Evolutionary conservation across 2,113 vertebrate genomes (phyloP), one percentile per base, ranked within the genome.

Genomic region (Benitochromis conjunctus): DNA sequence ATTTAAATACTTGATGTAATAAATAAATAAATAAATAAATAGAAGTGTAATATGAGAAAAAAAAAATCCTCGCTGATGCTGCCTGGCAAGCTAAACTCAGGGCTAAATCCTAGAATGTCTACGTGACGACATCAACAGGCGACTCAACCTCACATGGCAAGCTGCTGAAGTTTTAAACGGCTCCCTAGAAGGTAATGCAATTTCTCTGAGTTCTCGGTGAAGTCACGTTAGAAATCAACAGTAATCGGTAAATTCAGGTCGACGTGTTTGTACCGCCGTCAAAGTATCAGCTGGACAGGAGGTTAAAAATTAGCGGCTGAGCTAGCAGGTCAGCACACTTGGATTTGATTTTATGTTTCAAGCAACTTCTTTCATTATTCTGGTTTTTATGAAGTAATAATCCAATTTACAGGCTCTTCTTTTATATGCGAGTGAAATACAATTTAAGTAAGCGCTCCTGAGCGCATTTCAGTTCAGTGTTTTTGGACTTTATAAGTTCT

Each of bases 141-240:
- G 92, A 79, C 88, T 1, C 8, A 34, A 26, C 12, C 18, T 54
- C 91, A 84, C 94, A 94, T 92, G 94, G 81, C 24, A 79, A 7
- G 21, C 24, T 48, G 55, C 38, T 56, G 57, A 89, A 56, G 83
- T 85, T 86, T 51, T 46, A 46, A n/a, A 53, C 31, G 7, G 31
- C 14, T 4, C 26, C 57, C 16, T 12, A 3, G 10, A 31, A 92
- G 90, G 90, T 92, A 89, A 5, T 4, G 18, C 38, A 36, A 34
- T 53, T 18, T 48, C 1, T 80, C 1, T 34, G 0, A 4, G 3
- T 56, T 78, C 24, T 43, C 4, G 1, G 7, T 34, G 4, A 8
- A 51, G n/a, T 80, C 26, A 24, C 12, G 7, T 41, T 18, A 0
- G 7, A 16, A 2, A n/a, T n/a, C 1, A 21, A 46, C 51, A 81